Evolutionary conservation across 2,797 vertebrate genomes (phyloP), one percentile per base, ranked within the genome.

Genomic region (Pempheris klunzingeri): DNA sequence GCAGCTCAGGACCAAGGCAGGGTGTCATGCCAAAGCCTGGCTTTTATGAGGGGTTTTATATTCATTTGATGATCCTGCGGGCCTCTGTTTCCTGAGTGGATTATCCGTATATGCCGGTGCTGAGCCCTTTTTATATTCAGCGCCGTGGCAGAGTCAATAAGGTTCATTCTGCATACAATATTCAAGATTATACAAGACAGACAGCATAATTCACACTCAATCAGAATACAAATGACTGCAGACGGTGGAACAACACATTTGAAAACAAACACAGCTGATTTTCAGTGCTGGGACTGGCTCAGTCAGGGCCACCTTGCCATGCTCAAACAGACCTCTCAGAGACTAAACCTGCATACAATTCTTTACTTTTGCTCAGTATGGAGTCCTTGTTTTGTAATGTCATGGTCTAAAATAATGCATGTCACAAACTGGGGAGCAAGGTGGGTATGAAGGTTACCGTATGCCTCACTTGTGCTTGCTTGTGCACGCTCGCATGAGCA

Each of bases 111-210:
- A 92, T 87, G 90, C 87, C 82, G 68, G 63, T 76, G 86, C 89
- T 90, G 85, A 92, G 91, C 85, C 90, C 90, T 94, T 92, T 93
- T 93, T 87, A 90, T 91, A 92, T 93, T 92, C 90, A 87, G 88
- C 71, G 79, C 87, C 54, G 83, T 90, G 91, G 87, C 90, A 84
- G 87, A 93, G 92, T 93, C 92, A 93, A 92, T 93, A 93, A 92
- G 87, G 88, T 93, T 92, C 90, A 80, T 90, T 92, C 91, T 93
- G 94, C 93, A 94, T 94, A 93, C 91, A 94, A 91, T 95, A 94
- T 94, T 92, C 92, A 93, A 93, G 93, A 94, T 95, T 94, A 94
- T 93, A 93, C 90, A 84, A 91, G 87, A 92, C 92, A 94, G 90
- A 92, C 92, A 87, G 91, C 91, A 92, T 93, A 92, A 93, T 94